Evolutionary conservation across 2,797 vertebrate species (phyloP), one percentile per base, ranked within the genome.

Genomic region (Antennarius maculatus): DNA sequence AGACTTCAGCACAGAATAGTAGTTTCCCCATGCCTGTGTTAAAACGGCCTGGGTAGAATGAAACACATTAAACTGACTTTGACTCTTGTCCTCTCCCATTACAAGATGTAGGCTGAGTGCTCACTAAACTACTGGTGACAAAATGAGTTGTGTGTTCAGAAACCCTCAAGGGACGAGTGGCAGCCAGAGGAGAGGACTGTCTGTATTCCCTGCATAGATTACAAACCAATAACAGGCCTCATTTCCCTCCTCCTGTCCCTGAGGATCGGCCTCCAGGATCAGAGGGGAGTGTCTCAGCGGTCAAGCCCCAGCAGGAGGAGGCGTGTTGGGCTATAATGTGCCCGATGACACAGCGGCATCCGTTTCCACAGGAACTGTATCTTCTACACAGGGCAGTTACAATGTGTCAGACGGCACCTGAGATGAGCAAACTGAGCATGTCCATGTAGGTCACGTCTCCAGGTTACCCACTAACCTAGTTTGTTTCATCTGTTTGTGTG

Each of bases 201-300:
- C 55, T 67, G 49, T 5, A 47, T 69, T 43, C 1, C 12, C 72
- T 57, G 61, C 55, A 56, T 37, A 66, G 57, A 83, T 83, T 71
- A 76, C 79, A 76, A 77, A 83, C 75, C 63, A 84, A 77, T 80
- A 83, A 74, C 69, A 39, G 71, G 71, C 18, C 76, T 86, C 69
- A 76, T 77, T 81, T 81, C 69, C 63, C 61, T 81, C 69, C 70
- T 61, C 28, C 65, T 18, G 69, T 66, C 69, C 71, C 79, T 66
- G 28, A 73, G 77, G 74, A 79, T 12, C 0, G 7, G 57, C 69
- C 71, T 70, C 58, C 31, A 28, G 77, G 76, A 74, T 81, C 81
- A 77, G 37, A 47, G 76, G 71, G 84, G 66, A 7, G 66, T 64
- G 67, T 62, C n/a, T 8, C 13, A 18, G 39, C 56, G 53, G 18